Evolutionary conservation across 2,797 vertebrate genomes (phyloP).

Genomic region (Tangara arthus): DNA sequence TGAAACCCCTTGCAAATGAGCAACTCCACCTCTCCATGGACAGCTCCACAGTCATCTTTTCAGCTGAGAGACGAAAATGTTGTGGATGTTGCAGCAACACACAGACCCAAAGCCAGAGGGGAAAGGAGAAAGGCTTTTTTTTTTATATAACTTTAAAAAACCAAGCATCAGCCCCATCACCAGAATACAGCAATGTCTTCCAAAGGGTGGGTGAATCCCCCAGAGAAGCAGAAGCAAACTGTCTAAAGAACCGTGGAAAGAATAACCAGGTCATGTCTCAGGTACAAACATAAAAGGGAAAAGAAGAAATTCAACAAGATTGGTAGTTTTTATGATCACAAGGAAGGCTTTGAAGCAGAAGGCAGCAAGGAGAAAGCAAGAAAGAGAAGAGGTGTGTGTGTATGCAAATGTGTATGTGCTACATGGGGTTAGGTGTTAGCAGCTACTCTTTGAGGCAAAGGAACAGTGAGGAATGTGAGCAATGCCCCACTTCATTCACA

Average conservation of each 20-base stretch:
- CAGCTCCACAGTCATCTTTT: neutral
- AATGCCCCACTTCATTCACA: neutral
- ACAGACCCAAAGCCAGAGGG: neutral
- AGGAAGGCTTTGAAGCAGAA: neutral
- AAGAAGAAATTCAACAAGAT: neutral
- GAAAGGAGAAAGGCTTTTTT: neutral
- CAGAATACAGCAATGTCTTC: neutral
- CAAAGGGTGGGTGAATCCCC: neutral
- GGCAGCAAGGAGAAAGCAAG: neutral
- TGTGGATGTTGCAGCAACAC: neutral
- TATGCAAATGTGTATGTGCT: accelerated
- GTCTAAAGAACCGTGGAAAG: neutral
- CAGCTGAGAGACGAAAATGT: neutral
- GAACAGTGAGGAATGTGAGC: neutral
- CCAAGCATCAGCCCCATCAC: neutral
- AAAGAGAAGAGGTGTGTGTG: neutral
- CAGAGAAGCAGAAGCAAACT: neutral
- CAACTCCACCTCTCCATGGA: neutral
- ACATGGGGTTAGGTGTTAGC: neutral
- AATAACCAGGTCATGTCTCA: neutral
- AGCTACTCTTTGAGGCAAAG: neutral
- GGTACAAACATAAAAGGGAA: neutral
- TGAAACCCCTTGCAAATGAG: neutral
- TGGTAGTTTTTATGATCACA: neutral
- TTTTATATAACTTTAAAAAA: neutral